Conservation (phyloP, 2,797 vertebrate genomes). For the Ispidina picta region DNA sequence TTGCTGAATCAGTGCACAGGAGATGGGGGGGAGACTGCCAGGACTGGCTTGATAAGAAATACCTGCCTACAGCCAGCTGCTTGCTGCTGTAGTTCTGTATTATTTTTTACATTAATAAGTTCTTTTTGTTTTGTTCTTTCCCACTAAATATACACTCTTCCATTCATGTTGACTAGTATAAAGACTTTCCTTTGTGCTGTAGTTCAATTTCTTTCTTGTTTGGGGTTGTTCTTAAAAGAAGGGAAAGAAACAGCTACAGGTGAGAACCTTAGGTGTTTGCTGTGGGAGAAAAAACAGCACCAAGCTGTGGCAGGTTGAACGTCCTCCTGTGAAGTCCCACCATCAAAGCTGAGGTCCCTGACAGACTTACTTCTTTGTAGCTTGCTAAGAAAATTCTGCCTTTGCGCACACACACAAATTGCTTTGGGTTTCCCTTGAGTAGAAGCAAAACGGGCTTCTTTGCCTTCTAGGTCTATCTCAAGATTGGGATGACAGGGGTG, state of each 20-base stretch:
- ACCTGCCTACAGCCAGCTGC: not conserved
- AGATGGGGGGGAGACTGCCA: not conserved
- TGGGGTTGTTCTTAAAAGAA: not conserved
- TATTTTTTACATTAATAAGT: not conserved
- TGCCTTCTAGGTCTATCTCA: not conserved
- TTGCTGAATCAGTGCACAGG: not conserved
- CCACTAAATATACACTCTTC: not conserved
- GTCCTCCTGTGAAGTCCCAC: constrained; percentile 16
- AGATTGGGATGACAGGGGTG: not conserved
- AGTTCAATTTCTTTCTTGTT: constrained; percentile 13
- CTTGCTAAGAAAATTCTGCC: constrained; percentile 19
- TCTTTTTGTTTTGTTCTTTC: not conserved
- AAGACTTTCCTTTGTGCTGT: not conserved
- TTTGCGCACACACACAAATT: not conserved
- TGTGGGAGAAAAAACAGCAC: constrained; percentile 28
- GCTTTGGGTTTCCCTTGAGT: constrained; percentile 7
- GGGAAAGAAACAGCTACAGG: constrained; percentile 23
- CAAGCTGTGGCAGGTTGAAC: constrained; percentile 22
- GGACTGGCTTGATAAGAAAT: not conserved
- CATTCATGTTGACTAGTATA: not conserved
- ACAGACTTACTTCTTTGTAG: not conserved
- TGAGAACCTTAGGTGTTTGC: constrained; percentile 42
- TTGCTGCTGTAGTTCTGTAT: not conserved
- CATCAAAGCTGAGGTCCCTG: constrained; percentile 35
- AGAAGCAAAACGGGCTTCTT: not conserved